phyloP scores from a whole-genome alignment of 2,888 invertebrate genomes.

The Ligdia adustata region DNA sequence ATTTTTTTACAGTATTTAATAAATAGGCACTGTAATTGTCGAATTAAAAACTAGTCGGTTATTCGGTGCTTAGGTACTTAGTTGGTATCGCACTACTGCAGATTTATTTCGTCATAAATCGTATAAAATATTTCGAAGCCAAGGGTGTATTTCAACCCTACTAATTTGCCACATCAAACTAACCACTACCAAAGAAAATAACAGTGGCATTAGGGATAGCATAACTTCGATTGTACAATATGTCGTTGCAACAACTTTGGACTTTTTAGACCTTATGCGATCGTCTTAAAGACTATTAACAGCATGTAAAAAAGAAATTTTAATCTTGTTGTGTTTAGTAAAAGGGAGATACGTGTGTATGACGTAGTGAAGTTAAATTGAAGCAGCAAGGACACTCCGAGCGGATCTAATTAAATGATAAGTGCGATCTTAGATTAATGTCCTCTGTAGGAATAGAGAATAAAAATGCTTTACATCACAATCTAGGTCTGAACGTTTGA shows the following conservation, averaged over 20 bases:
- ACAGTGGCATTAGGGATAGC: conserved; percentile 59
- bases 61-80: no score
- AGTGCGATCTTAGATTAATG: conserved; percentile 80
- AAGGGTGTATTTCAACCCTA: conserved; percentile 66
- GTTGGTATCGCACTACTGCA: no score
- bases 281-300: conserved; percentile 20
- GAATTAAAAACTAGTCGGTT: no score
- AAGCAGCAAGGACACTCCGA: conserved; percentile 75
- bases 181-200: conserved; percentile 65
- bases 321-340: conserved; percentile 29
- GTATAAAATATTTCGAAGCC: no score
- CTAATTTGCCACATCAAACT: conserved; percentile 69
- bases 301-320: conserved; percentile 13
- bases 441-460: conserved; percentile 67
- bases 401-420: conserved; percentile 84
- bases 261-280: conserved; percentile 26
- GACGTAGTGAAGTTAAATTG: conserved; percentile 83
- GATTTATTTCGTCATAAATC: no score
- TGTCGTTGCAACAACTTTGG: conserved; percentile 42
- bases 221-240: conserved; percentile 20
- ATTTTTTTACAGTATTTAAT: no score
- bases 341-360: conserved; percentile 80
- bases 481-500: conserved; percentile 34
- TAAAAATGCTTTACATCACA: conserved; percentile 41
- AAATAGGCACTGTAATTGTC: no score